phyloP scores from a whole-genome alignment of 2,113 vertebrate species.

The Rattus rattus region DNA sequence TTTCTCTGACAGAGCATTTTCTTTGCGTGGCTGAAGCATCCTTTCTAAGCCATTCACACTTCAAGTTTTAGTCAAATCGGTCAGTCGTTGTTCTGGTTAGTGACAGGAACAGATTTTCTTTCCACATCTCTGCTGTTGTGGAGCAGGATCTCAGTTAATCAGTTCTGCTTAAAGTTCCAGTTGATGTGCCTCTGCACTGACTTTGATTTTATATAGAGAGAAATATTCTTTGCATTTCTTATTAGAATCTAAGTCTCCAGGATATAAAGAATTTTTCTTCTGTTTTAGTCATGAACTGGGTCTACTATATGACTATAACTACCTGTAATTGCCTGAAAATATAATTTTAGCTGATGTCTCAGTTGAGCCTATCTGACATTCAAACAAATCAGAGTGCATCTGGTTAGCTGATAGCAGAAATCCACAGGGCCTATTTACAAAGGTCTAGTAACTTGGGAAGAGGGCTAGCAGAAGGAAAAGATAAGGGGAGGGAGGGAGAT shows the following conservation, averaged over 20 bases:
- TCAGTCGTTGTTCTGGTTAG: conserved; percentile 25
- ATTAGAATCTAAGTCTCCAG: not conserved
- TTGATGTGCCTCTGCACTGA: conserved; percentile 25
- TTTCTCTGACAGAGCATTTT: conserved; percentile 44
- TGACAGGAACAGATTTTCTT: conserved; percentile 60
- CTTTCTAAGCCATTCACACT: conserved; percentile 47
- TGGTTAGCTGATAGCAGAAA: not conserved
- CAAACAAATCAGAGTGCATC: conserved; percentile 2
- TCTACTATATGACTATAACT: not conserved
- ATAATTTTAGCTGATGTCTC: conserved; percentile 19
- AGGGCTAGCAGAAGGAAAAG: not conserved
- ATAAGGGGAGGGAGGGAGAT: not conserved
- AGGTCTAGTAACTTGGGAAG: conserved; percentile 22
- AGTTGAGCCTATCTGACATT: conserved; percentile 26
- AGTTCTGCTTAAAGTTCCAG: conserved; percentile 54
- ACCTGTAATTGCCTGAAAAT: conserved; percentile 12
- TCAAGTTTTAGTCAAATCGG: conserved; percentile 50
- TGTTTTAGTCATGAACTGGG: conserved; percentile 40
- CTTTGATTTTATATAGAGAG: conserved; percentile 28
- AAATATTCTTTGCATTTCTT: conserved; percentile 42
- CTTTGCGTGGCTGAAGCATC: not conserved
- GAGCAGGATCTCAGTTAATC: conserved; percentile 51
- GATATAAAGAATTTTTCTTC: conserved; percentile 28
- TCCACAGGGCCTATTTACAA: not conserved
- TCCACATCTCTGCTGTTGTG: not conserved